Percentiles rank a stretch among this genome's conserved stretches.
Conservation (phyloP, 2,888 invertebrate species). For the Sipunculus nudus region DNA sequence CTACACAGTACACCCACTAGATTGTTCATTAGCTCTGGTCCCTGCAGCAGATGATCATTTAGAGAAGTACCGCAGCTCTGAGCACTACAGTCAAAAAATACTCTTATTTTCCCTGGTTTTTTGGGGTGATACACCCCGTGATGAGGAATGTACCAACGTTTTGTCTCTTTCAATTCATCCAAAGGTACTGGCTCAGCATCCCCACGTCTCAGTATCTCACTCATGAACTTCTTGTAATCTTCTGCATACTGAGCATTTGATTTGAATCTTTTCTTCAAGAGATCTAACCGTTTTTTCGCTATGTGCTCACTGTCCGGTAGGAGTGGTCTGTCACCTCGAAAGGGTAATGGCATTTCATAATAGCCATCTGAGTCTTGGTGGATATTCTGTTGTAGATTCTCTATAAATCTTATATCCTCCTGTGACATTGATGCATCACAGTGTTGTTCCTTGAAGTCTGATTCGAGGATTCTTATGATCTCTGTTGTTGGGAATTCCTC, state of each 20-base stretch:
- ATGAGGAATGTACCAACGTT: conserved; percentile 26
- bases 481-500: too few species aligned
- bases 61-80: conserved; percentile 12
- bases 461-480: too few species aligned
- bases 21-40: conserved; percentile 27
- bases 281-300: conserved; percentile 3
- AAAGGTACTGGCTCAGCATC: conserved; percentile 12
- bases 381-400: too few species aligned
- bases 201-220: conserved; percentile 2
- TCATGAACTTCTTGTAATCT: conserved; percentile 16
- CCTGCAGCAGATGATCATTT: conserved; percentile 20
- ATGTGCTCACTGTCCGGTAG: conserved; percentile 16
- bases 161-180: neutral
- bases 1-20: conserved; percentile 21
- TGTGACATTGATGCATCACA: too few species aligned
- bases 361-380: conserved; percentile 8
- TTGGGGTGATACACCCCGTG: conserved; percentile 29
- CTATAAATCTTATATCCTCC: too few species aligned
- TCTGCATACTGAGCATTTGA: neutral
- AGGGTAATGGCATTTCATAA: conserved; percentile 21
- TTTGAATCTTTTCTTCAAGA: conserved; percentile 7
- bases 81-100: conserved; percentile 28
- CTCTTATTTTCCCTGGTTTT: conserved; percentile 25
- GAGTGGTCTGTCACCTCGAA: neutral
- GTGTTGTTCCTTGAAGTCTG: too few species aligned